Percentiles rank a stretch among this genome's conserved stretches.
Evolutionary conservation across 2,113 vertebrate species (phyloP).

Genomic region (Chinchilla lanigera): DNA sequence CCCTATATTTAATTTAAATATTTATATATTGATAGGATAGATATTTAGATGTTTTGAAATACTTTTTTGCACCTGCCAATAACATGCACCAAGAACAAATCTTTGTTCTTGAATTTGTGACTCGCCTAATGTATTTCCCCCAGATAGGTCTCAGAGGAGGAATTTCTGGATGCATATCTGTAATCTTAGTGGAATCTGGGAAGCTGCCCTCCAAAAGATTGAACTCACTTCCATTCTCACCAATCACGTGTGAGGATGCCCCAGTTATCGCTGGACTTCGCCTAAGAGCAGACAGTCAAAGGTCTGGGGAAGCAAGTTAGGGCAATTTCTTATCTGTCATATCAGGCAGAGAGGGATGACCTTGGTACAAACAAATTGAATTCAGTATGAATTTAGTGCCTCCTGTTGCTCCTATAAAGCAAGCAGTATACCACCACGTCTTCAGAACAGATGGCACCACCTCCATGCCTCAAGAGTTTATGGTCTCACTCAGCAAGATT

Average conservation of each 20-base stretch:
- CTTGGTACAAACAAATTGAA: too few relatives aligned
- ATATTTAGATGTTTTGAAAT: not conserved
- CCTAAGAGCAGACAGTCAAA: not conserved
- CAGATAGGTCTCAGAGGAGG: not conserved
- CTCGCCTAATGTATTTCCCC: not conserved
- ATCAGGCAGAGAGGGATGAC: not conserved
- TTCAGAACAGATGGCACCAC: fast-evolving
- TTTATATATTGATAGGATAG: not conserved
- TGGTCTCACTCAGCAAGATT: not conserved
- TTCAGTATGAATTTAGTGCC: not conserved
- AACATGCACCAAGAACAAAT: not conserved
- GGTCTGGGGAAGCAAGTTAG: not conserved
- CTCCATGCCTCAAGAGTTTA: too few relatives aligned
- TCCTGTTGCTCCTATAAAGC: not conserved
- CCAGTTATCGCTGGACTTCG: not conserved
- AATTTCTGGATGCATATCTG: not conserved
- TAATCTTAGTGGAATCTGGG: not conserved
- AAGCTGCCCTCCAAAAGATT: not conserved
- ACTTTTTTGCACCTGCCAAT: not conserved
- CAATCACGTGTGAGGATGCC: not conserved
- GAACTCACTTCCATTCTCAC: not conserved
- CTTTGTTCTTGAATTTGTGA: not conserved
- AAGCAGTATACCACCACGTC: not conserved
- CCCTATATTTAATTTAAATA: not conserved
- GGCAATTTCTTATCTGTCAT: not conserved